Evolutionary conservation across 1,140 invertebrate species (phyloP).

Genomic region (Trichonephila inaurata): DNA sequence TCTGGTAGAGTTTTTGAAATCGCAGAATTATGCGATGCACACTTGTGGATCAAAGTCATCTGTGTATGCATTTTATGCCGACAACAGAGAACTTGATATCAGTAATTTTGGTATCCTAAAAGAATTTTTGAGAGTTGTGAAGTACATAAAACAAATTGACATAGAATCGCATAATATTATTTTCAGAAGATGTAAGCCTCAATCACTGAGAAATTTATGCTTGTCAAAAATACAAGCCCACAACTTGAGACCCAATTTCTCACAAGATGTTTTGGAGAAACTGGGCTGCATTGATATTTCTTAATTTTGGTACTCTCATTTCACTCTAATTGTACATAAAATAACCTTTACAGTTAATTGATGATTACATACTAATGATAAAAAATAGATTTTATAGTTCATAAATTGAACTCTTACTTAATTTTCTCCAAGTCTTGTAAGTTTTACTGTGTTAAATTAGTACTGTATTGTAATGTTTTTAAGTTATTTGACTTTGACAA

Average conservation of each 20-base stretch:
- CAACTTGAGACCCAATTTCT: not conserved
- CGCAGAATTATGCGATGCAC: not conserved
- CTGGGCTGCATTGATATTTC: not conserved
- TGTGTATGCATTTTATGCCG: not conserved
- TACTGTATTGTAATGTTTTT: no score
- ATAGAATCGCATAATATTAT: not conserved
- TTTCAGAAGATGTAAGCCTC: not conserved
- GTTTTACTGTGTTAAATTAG: no score
- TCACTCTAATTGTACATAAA: no score
- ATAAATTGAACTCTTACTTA: no score
- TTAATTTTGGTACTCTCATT: not conserved
- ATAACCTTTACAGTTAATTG: no score
- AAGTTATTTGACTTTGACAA: no score
- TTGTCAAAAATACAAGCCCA: not conserved
- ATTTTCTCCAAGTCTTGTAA: no score
- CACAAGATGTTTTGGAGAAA: not conserved
- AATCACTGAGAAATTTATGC: not conserved
- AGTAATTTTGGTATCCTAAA: not conserved
- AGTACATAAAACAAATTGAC: not conserved
- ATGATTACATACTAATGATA: no score
- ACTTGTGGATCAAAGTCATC: not conserved
- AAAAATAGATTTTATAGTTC: no score
- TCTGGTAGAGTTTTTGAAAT: not conserved
- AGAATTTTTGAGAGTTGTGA: not conserved
- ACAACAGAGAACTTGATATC: not conserved